A percentile compares a stretch with the other conserved stretches of the same genome.
Evolutionary conservation across 2,113 vertebrate genomes (phyloP).

Genomic region (Phyllopteryx taeniolatus): DNA sequence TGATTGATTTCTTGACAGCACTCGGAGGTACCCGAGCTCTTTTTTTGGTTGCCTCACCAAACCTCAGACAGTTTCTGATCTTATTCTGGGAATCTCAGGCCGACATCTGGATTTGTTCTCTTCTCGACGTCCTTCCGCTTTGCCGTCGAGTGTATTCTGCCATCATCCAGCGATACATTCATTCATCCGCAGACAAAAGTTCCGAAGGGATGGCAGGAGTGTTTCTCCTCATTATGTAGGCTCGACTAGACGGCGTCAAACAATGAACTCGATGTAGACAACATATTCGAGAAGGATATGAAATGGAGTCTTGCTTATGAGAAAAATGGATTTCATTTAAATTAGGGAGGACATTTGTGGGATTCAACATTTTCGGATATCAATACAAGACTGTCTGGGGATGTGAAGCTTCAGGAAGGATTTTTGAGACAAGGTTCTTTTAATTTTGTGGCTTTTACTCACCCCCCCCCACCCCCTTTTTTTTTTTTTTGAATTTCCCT

Average conservation of each 20-base stretch:
- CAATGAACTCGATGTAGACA: conserved; percentile 28
- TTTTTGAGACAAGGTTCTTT: conserved; percentile 49
- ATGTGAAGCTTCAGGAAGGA: conserved; percentile 37
- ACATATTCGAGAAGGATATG: conserved; percentile 42
- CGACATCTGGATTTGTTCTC: neutral
- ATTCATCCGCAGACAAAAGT: conserved; percentile 25
- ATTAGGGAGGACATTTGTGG: conserved; percentile 24
- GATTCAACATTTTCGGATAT: conserved; percentile 59
- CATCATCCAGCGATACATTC: conserved; percentile 9
- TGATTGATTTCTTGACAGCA: conserved; percentile 45
- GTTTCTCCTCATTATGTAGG: conserved; percentile 22
- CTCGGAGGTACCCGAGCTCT: conserved; percentile 47
- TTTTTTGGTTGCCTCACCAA: conserved; percentile 18
- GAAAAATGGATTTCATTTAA: neutral
- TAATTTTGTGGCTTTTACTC: conserved; percentile 40
- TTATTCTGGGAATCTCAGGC: conserved; percentile 48
- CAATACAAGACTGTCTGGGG: conserved; percentile 48
- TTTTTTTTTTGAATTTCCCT: conserved; percentile 6
- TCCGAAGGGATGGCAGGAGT: conserved; percentile 39
- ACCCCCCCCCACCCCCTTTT: neutral
- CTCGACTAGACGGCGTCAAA: conserved; percentile 22
- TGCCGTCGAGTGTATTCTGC: conserved; percentile 23
- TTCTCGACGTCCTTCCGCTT: conserved; percentile 14
- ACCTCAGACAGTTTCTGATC: conserved; percentile 33
- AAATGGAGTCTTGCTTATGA: conserved; percentile 48